phyloP scores from a whole-genome alignment of 2,113 vertebrate species.

The Melanerpes aurifrons region DNA sequence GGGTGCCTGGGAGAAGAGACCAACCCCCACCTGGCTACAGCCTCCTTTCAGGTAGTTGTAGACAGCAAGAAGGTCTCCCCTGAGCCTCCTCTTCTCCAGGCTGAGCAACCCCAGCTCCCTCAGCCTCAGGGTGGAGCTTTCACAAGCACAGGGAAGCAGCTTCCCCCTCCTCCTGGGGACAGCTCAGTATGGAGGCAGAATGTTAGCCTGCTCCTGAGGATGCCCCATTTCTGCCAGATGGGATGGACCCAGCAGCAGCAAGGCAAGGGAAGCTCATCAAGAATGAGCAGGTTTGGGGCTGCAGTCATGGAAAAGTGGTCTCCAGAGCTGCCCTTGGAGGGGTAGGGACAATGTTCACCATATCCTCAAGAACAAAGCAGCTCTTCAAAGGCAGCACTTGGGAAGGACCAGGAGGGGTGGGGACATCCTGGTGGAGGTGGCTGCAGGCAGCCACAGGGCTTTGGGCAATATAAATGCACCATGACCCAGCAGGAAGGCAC shows the following conservation, averaged over 20 bases:
- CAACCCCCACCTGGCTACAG: no score
- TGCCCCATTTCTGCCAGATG: neutral
- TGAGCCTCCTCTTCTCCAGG: no score
- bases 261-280: neutral
- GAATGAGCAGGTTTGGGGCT: neutral
- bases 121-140: neutral
- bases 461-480: neutral
- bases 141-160: neutral
- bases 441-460: neutral
- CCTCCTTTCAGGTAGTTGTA: no score
- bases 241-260: neutral
- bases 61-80: no score
- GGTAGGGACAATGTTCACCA: rapidly evolving
- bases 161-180: neutral
- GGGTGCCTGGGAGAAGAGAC: no score
- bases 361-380: neutral
- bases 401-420: rapidly evolving
- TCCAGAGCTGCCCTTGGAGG: neutral
- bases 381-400: neutral
- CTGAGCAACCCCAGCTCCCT: no score
- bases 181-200: neutral
- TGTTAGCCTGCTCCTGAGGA: neutral
- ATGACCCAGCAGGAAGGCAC: neutral
- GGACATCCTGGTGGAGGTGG: neutral
- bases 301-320: neutral